Conservation (phyloP, 2,113 vertebrate genomes). For the Gila orcuttii region DNA sequence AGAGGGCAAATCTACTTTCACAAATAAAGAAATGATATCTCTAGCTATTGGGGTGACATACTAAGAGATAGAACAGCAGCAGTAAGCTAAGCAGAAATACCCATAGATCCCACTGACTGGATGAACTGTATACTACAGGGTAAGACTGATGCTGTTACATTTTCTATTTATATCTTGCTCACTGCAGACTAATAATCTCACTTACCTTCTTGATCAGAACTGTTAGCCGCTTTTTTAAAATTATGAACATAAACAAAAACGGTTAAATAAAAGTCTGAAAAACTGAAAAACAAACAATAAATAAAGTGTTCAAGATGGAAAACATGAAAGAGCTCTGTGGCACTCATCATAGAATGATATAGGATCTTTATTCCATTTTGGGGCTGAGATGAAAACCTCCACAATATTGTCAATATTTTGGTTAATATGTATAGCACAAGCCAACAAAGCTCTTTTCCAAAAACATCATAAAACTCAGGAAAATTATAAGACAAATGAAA, state of each 20-base stretch:
- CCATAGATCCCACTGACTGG: slow-evolving; percentile 3
- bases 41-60: not conserved
- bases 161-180: slow-evolving; percentile 21
- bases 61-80: not conserved
- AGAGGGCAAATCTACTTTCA: not conserved
- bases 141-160: slow-evolving; percentile 14
- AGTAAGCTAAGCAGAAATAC: not conserved
- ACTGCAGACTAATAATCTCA: slow-evolving; percentile 57
- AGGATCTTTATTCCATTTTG: not conserved
- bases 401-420: not conserved
- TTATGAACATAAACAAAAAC: slow-evolving; percentile 68
- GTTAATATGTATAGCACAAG: not conserved
- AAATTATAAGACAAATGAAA: not conserved
- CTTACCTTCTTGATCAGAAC: slow-evolving; percentile 73
- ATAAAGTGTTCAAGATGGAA: slow-evolving; percentile 8
- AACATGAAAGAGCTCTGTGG: slow-evolving; percentile 17
- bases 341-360: not conserved
- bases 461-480: not conserved
- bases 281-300: slow-evolving; percentile 43
- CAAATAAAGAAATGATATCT: not conserved
- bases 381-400: not conserved
- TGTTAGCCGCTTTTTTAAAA: slow-evolving; percentile 73
- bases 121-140: slow-evolving; percentile 22
- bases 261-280: slow-evolving; percentile 44
- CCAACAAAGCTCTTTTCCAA: slow-evolving; percentile 16